phyloP scores from a whole-genome alignment of 2,113 vertebrate species.

The human region DNA sequence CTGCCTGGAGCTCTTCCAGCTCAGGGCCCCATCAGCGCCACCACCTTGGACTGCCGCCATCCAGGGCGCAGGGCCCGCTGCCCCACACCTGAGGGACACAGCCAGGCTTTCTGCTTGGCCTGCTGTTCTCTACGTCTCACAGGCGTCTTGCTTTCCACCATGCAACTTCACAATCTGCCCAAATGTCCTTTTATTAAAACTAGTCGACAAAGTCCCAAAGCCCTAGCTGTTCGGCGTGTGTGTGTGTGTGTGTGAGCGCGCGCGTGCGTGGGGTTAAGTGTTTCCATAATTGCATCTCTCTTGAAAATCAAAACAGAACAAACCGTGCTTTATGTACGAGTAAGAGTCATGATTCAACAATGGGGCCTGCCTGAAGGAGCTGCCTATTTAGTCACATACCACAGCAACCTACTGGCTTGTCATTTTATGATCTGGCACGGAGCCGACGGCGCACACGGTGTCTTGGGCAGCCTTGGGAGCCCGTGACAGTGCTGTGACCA shows the following conservation, averaged over 20 bases:
- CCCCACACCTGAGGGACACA: rapidly evolving
- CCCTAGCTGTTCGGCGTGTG: background rate
- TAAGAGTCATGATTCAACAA: rapidly evolving
- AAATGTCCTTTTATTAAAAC: background rate
- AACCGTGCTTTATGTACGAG: rapidly evolving
- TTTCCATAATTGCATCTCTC: background rate
- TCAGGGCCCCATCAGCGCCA: too few relatives aligned
- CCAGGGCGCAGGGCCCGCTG: background rate
- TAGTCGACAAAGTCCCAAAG: background rate
- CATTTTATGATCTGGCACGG: background rate
- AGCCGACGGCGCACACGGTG: background rate
- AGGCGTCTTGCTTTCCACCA: background rate
- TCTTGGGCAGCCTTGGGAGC: background rate
- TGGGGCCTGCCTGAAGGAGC: background rate
- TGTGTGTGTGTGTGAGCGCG: too few relatives aligned
- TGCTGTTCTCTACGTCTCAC: rapidly evolving
- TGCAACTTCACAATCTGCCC: background rate
- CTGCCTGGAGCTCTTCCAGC: background rate
- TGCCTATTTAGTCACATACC: background rate
- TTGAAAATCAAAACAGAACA: background rate
- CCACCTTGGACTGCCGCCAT: background rate
- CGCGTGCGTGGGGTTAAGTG: too few relatives aligned
- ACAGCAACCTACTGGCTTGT: background rate
- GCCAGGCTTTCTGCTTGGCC: rapidly evolving
- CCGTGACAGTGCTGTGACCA: background rate